These are phyloP conservation scores for Corythucha ciliata DNA, from an alignment of 2,888 invertebrate species.

Conservation along the genomic window DNA sequence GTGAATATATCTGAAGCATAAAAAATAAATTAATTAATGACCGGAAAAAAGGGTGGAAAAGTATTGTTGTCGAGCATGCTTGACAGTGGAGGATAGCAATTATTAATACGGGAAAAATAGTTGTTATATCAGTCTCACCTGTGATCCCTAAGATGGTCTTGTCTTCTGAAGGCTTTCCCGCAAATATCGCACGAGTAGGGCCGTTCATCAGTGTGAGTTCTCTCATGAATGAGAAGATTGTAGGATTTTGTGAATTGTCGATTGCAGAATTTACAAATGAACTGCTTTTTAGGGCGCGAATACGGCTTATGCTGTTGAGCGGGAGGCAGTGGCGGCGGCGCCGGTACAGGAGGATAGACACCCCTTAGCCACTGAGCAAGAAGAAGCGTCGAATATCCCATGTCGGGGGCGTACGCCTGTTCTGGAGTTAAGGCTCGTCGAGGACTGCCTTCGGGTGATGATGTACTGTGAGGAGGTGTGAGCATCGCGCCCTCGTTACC, in stretches of 20 bases:
- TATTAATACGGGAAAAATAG: not conserved
- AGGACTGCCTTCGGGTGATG: slow-evolving; percentile 26
- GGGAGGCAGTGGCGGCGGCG: slow-evolving; percentile 40
- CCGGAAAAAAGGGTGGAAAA: slow-evolving; percentile 39
- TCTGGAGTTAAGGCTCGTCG: slow-evolving; percentile 5
- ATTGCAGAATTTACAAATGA: slow-evolving; percentile 95
- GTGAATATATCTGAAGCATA: slow-evolving; percentile 86
- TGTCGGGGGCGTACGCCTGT: slow-evolving; percentile 19
- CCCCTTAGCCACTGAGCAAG: slow-evolving; percentile 67
- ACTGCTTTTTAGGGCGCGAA: slow-evolving; percentile 64
- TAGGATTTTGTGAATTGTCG: slow-evolving; percentile 97
- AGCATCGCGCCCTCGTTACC: slow-evolving; percentile 27
- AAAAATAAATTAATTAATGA: too few species aligned
- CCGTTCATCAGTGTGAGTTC: slow-evolving; percentile 93
- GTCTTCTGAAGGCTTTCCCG: slow-evolving; percentile 88
- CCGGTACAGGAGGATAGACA: slow-evolving; percentile 52
- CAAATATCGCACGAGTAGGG: slow-evolving; percentile 95
- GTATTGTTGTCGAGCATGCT: not conserved
- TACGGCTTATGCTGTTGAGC: slow-evolving; percentile 46
- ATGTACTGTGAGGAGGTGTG: slow-evolving; percentile 26
- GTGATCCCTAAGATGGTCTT: slow-evolving; percentile 86
- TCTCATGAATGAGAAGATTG: slow-evolving; percentile 92
- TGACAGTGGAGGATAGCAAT: not conserved
- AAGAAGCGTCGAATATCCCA: slow-evolving; percentile 46
- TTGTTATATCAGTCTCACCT: slow-evolving; percentile 49